Percentiles rank a stretch among this genome's conserved stretches.
Conservation (phyloP, 2,113 vertebrate species). For the Dipodomys merriami region DNA sequence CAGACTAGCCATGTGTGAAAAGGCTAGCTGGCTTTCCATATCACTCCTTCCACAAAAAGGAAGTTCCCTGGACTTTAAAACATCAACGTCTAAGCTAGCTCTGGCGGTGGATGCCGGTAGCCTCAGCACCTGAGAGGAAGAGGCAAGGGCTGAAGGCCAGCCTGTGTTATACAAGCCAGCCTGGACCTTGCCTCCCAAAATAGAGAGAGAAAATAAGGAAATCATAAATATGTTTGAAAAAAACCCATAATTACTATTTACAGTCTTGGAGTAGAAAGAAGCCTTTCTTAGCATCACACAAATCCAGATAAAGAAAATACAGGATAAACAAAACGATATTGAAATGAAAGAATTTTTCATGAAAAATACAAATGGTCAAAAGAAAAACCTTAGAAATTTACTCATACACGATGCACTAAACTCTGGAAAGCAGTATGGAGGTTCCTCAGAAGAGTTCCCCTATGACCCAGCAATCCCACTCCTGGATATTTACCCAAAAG, state of each 20-base stretch:
- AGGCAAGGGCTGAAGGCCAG: neutral
- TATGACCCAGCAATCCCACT: too few species aligned
- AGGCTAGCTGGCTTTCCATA: neutral
- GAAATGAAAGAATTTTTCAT: constrained; percentile 27
- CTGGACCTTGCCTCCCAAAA: neutral
- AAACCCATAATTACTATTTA: constrained; percentile 33
- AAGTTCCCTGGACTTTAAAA: constrained; percentile 48
- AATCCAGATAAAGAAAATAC: neutral
- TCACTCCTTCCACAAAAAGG: neutral
- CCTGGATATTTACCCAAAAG: too few species aligned
- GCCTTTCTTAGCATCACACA: neutral
- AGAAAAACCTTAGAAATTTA: constrained; percentile 18
- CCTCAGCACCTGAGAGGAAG: neutral
- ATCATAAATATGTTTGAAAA: constrained; percentile 25
- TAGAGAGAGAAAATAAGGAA: neutral
- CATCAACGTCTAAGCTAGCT: neutral
- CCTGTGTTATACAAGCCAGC: neutral
- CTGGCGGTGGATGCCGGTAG: neutral
- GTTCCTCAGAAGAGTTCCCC: too few species aligned
- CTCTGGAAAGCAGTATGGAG: too few species aligned
- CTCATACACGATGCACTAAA: neutral
- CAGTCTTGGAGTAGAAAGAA: neutral
- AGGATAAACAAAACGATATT: neutral
- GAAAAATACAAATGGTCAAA: neutral
- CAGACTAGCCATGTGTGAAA: neutral